Percentiles rank a stretch among this genome's conserved stretches.
Evolutionary conservation across 2,797 vertebrate genomes (phyloP).

Genomic region (Picus viridis): DNA sequence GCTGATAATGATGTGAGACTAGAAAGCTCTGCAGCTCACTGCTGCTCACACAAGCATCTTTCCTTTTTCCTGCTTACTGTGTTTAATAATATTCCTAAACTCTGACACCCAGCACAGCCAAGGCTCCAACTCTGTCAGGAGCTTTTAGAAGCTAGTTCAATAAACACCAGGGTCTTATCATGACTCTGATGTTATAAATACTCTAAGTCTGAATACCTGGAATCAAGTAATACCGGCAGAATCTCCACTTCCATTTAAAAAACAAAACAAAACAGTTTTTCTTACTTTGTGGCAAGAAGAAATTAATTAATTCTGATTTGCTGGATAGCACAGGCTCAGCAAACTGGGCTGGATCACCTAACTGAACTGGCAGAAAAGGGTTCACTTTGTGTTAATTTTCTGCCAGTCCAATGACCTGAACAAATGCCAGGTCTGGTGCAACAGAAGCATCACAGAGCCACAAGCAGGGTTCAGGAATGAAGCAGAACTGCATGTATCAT

Average conservation of each 20-base stretch:
- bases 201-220: neutral
- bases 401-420: neutral
- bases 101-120: neutral
- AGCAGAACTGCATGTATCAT: neutral
- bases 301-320: neutral
- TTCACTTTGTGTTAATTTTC: neutral
- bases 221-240: neutral
- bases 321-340: neutral
- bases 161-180: neutral
- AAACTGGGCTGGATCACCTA: neutral
- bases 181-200: neutral
- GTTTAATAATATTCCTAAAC: neutral
- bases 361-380: neutral
- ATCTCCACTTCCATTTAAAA: neutral
- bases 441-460: neutral
- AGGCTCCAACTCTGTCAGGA: neutral
- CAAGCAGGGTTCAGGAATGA: neutral
- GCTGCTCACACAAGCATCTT: neutral
- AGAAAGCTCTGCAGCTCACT: neutral
- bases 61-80: neutral
- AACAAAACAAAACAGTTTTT: no score
- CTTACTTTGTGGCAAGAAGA: neutral
- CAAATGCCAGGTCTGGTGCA: neutral
- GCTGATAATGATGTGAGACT: neutral
- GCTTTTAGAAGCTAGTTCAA: neutral